Conservation (phyloP, 2,888 invertebrate genomes). For the Drosophila neotestacea region DNA sequence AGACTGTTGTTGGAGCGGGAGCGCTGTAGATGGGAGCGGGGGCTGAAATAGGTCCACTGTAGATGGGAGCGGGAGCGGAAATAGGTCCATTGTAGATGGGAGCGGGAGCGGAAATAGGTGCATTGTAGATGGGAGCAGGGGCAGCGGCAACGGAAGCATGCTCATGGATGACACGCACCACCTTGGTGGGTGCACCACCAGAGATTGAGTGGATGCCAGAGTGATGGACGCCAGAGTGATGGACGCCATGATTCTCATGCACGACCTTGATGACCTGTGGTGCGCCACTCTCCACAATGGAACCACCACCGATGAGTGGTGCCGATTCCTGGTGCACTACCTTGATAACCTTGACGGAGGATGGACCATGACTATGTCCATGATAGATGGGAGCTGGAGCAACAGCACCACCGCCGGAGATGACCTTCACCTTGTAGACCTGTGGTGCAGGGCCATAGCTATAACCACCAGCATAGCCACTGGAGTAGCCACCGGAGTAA, state of each 20-base stretch:
- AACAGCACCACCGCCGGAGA: constrained; percentile 51
- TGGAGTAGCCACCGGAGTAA: constrained; percentile 40
- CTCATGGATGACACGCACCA: constrained; percentile 80
- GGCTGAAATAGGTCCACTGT: constrained; percentile 44
- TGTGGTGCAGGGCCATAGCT: constrained; percentile 63
- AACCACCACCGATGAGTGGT: constrained; percentile 8
- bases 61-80: constrained; percentile 40
- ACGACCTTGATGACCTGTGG: constrained; percentile 66
- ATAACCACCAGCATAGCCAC: constrained; percentile 64
- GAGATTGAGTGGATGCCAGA: background rate
- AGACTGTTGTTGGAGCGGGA: constrained; percentile 33
- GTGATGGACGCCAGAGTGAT: background rate
- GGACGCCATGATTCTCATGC: constrained; percentile 58
- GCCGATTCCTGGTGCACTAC: constrained; percentile 66
- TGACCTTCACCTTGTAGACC: constrained; percentile 72
- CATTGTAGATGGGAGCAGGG: constrained; percentile 36
- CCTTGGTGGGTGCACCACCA: constrained; percentile 56
- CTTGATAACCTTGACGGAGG: constrained; percentile 70
- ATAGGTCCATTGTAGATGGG: constrained; percentile 40
- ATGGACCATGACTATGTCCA: constrained; percentile 19
- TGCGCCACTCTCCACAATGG: constrained; percentile 38
- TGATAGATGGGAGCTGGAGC: constrained; percentile 49
- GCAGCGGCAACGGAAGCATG: constrained; percentile 51
- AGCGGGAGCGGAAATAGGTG: constrained; percentile 32
- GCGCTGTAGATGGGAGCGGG: constrained; percentile 35